phyloP scores from a whole-genome alignment of 2,797 vertebrate genomes.

The Phoebastria nigripes region DNA sequence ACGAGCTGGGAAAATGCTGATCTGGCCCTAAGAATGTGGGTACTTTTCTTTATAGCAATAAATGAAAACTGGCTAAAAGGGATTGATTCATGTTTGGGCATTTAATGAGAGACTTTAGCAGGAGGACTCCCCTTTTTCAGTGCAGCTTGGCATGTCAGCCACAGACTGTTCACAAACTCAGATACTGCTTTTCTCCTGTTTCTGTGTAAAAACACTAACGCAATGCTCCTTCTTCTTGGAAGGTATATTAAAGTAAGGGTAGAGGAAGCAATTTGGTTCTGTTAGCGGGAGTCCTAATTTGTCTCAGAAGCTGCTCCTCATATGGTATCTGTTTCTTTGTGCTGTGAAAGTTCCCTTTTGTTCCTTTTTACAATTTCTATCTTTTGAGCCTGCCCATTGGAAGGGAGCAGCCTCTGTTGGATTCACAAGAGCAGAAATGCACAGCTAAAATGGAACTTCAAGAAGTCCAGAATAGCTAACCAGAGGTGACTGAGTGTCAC shows the following conservation, averaged over 20 bases:
- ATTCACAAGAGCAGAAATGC: slow-evolving; percentile 32
- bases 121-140: not conserved
- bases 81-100: not conserved
- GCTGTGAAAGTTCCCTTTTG: slow-evolving; percentile 29
- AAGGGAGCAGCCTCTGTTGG: slow-evolving; percentile 13
- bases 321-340: slow-evolving; percentile 2
- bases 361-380: not conserved
- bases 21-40: not conserved
- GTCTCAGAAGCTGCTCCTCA: slow-evolving; percentile 5
- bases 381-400: slow-evolving; percentile 23
- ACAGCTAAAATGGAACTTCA: slow-evolving; percentile 4
- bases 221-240: not conserved
- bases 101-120: slow-evolving; percentile 24
- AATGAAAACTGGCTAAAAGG: slow-evolving; percentile 11
- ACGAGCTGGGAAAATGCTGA: not conserved
- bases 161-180: not conserved
- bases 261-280: slow-evolving; percentile 31
- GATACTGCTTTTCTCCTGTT: not conserved
- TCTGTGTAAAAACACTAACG: slow-evolving; percentile 4
- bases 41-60: slow-evolving; percentile 39
- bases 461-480: not conserved
- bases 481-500: slow-evolving; percentile 8
- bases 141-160: not conserved
- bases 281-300: slow-evolving; percentile 7
- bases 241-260: not conserved